Evolutionary conservation across 2,113 vertebrate species (phyloP).

Genomic region (Raja brachyura): DNA sequence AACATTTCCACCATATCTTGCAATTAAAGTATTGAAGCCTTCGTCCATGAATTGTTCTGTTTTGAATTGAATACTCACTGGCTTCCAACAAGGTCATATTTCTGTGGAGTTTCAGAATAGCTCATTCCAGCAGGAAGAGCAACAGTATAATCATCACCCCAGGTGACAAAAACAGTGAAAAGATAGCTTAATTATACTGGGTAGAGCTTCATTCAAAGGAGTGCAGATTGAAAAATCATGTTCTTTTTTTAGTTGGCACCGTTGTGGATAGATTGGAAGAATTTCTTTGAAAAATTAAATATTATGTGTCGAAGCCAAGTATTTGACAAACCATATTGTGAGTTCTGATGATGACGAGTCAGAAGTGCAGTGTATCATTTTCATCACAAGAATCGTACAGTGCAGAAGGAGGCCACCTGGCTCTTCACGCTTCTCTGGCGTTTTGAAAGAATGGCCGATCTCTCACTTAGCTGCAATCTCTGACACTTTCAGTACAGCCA

Average conservation of each 20-base stretch:
- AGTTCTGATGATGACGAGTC: not conserved
- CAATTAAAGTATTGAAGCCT: not conserved
- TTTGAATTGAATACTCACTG: conserved; percentile 1
- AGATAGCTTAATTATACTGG: not conserved
- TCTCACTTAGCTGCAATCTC: not conserved
- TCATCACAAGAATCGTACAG: not conserved
- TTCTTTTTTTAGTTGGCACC: not conserved
- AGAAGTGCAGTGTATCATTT: not conserved
- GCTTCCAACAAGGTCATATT: not conserved
- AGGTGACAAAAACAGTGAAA: not conserved
- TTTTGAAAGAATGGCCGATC: not conserved
- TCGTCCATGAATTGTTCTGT: not conserved
- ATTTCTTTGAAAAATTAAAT: not conserved
- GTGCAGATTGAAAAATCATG: not conserved
- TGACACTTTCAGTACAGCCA: not conserved
- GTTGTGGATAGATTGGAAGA: not conserved
- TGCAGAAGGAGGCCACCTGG: too few species aligned
- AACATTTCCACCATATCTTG: not conserved
- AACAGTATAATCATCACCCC: not conserved
- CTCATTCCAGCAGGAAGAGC: not conserved
- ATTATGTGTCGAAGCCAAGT: not conserved
- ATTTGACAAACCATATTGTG: not conserved
- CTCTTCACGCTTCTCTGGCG: too few species aligned
- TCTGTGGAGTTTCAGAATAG: not conserved
- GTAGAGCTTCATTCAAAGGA: not conserved